Base-by-base conservation (phyloP, 2,888 invertebrate species). In the Tanytarsus gracilentus region DNA sequence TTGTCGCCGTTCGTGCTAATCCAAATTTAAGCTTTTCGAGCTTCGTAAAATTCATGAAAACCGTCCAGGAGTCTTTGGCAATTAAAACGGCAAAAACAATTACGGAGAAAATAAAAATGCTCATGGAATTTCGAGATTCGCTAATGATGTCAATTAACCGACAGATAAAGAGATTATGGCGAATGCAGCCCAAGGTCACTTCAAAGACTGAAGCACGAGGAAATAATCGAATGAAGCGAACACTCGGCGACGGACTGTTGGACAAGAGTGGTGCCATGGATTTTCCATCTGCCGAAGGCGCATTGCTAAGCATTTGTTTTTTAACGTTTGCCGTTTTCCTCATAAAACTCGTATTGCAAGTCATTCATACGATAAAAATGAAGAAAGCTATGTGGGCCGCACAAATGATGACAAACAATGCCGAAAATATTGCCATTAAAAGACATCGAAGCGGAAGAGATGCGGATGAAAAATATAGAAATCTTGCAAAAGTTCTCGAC, bases 271-370 rank as follows among this genome's bases (percentile, higher is more conserved):
- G 81, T 1, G 79, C 79, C 65, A 76, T 88, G 66, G 84, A 86
- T 64, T 87, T 89, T 70, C 88, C 89, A 9, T 87, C 89, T 0
- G 78, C 85, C 4, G 89, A 89, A 73, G 84, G 86, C 49, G 84
- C 90, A 0, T 75, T 91, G 55, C 83, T 90, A 80, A 85, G 87
- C 33, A 86, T 91, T 64, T 86, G 88, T 21, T 89, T 90, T 70
- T 76, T 91, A 8, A 88, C 89, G 1, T 89, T 90, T 71, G 88
- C 89, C 0, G 88, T 89, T 5, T 90, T 88, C 68, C 78, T 90
- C 61, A 85, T 91, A 55, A 88, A 89, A 74, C 75, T 90, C 30
- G 86, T 90, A 30, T 76, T 88, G 84, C 83, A 83, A 81, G 77
- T 84, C 11, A 81, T 84, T 50, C 78, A 83, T 63, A 78, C 79